phyloP scores from a whole-genome alignment of 2,888 invertebrate species.

The Argyresthia goedartella region DNA sequence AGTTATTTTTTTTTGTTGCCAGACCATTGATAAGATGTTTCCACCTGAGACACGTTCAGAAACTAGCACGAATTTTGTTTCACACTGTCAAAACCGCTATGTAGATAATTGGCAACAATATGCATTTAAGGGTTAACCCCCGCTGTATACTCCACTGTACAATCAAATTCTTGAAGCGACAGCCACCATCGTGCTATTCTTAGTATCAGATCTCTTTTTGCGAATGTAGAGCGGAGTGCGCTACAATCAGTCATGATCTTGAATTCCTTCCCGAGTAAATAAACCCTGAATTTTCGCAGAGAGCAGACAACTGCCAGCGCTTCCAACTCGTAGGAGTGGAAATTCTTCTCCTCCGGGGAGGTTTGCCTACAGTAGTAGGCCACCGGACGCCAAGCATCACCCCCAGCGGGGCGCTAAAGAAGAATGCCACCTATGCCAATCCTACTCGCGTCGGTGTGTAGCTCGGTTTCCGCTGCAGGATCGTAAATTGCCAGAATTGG shows the following conservation, averaged over 20 bases:
- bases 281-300: conserved; percentile 13
- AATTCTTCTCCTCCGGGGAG: neutral
- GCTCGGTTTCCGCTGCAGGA: conserved; percentile 14
- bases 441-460: conserved; percentile 15
- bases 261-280: conserved; percentile 13
- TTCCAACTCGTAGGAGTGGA: neutral
- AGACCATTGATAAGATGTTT: too few species aligned
- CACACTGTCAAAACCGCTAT: too few species aligned
- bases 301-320: conserved; percentile 7
- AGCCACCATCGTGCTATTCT: neutral
- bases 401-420: conserved; percentile 14
- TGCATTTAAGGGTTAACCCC: conserved; percentile 11
- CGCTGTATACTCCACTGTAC: conserved; percentile 10
- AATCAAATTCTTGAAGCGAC: neutral
- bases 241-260: conserved; percentile 4
- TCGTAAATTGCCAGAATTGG: conserved; percentile 22
- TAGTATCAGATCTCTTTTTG: neutral
- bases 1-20: too few species aligned
- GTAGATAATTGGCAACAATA: too few species aligned
- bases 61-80: too few species aligned
- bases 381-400: neutral
- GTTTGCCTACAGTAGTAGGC: neutral
- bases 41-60: too few species aligned
- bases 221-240: neutral
- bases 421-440: conserved; percentile 14